Conservation (phyloP, 2,113 vertebrate species). For the Periophthalmodon schlosseri region DNA sequence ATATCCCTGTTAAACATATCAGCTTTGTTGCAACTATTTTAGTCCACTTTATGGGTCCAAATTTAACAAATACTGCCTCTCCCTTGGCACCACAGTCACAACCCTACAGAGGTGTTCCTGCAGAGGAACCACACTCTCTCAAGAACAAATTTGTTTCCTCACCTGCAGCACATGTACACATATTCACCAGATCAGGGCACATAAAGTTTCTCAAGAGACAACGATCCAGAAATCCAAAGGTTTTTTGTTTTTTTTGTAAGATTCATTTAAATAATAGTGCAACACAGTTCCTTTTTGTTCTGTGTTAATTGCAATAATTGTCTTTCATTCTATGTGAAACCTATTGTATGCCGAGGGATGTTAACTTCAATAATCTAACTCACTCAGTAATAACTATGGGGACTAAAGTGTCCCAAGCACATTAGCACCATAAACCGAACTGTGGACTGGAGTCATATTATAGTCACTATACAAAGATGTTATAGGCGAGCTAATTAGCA, state of each 20-base stretch:
- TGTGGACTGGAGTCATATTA: neutral
- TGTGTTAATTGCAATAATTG: neutral
- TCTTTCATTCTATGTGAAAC: too few species aligned
- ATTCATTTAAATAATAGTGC: too few species aligned
- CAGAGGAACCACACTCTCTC: neutral
- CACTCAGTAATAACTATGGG: neutral
- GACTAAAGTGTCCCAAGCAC: neutral
- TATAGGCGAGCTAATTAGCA: constrained; percentile 21
- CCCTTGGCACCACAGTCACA: neutral
- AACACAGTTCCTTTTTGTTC: neutral
- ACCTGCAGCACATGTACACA: neutral
- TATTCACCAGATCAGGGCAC: too few species aligned
- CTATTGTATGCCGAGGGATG: neutral
- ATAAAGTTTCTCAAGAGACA: too few species aligned
- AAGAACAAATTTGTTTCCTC: neutral
- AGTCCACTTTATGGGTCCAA: neutral
- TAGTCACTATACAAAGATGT: constrained; percentile 4
- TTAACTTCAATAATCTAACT: neutral
- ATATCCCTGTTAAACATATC: too few species aligned
- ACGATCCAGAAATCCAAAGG: too few species aligned
- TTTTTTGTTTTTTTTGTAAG: too few species aligned
- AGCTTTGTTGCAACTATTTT: neutral
- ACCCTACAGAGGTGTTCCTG: neutral
- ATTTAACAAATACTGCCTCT: neutral
- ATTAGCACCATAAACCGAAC: constrained; percentile 1